Conservation (phyloP, 2,113 vertebrate species). For the Lamprotornis superbus region DNA sequence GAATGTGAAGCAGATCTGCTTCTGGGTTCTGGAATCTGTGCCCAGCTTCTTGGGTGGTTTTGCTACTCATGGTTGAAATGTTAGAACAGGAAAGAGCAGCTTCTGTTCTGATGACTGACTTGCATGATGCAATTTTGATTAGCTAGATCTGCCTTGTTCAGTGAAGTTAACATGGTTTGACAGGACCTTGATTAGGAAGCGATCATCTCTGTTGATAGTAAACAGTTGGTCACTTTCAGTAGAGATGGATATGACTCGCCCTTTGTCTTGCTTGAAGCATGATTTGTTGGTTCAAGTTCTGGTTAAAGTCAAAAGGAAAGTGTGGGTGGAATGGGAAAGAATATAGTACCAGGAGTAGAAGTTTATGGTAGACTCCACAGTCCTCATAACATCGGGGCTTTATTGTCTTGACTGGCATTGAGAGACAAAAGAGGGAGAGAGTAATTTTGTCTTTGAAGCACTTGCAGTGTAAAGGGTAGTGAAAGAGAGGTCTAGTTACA, state of each 20-base stretch:
- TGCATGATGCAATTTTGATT: not conserved
- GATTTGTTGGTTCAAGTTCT: constrained; percentile 22
- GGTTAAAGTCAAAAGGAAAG: constrained; percentile 1
- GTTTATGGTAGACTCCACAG: not conserved
- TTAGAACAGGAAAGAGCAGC: not conserved
- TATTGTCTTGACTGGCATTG: not conserved
- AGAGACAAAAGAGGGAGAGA: not conserved
- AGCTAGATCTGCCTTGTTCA: constrained; percentile 5
- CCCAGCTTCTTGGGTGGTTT: not conserved
- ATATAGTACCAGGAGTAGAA: not conserved
- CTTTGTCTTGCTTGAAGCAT: constrained; percentile 12
- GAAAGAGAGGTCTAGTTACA: not conserved
- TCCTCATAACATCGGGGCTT: not conserved
- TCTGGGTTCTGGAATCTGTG: not conserved
- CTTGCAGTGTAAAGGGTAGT: not conserved
- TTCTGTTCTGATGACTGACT: not conserved
- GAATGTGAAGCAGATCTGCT: not conserved
- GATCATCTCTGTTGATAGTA: constrained; percentile 70
- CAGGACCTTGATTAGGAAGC: constrained; percentile 51
- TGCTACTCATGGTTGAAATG: not conserved
- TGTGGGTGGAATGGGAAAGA: not conserved
- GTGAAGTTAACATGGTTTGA: constrained; percentile 43
- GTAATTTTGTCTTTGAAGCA: not conserved
- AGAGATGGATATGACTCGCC: not conserved
- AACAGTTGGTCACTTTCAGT: constrained; percentile 67